A percentile compares a stretch with the other conserved stretches of the same genome.
These are phyloP conservation scores for Pterophyllum scalare DNA, from an alignment of 2,113 vertebrate species.

Conservation along the genomic window DNA sequence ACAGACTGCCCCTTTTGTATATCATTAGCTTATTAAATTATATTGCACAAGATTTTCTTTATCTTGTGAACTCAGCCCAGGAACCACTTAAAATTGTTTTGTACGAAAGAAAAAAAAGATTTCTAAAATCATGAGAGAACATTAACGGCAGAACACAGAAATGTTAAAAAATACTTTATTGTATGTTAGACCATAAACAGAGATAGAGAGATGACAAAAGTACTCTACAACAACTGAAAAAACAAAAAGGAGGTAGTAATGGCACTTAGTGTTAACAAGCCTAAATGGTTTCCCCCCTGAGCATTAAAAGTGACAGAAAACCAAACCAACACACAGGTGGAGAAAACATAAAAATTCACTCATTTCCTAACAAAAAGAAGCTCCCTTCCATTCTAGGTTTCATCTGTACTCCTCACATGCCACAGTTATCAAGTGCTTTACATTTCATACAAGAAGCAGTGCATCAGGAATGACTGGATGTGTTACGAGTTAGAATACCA, in stretches of 20 bases:
- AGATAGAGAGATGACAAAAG: neutral
- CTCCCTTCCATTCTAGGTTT: slow-evolving; percentile 2
- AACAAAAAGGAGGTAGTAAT: slow-evolving; percentile 51
- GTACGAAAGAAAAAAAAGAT: neutral
- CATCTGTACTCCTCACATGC: neutral
- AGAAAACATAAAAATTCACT: neutral
- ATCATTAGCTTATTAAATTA: neutral
- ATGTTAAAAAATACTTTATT: slow-evolving; percentile 26
- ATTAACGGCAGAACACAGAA: neutral
- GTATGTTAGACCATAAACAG: slow-evolving; percentile 6
- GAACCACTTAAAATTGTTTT: neutral
- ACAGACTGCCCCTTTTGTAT: neutral
- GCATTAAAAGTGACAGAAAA: slow-evolving; percentile 1
- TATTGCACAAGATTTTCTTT: neutral
- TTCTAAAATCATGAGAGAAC: neutral
- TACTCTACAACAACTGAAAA: neutral
- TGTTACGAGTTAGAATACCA: neutral
- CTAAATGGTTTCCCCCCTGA: slow-evolving; percentile 25
- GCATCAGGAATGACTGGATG: neutral
- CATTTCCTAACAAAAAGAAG: neutral
- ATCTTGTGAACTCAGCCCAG: neutral
- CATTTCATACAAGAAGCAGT: slow-evolving; percentile 1
- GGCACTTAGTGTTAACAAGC: slow-evolving; percentile 15
- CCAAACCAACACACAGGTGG: neutral
- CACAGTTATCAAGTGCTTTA: neutral